A percentile compares a stretch with the other conserved stretches of the same genome.
Conservation (phyloP, 2,797 vertebrate species). For the Euphonia xanthogaster region DNA sequence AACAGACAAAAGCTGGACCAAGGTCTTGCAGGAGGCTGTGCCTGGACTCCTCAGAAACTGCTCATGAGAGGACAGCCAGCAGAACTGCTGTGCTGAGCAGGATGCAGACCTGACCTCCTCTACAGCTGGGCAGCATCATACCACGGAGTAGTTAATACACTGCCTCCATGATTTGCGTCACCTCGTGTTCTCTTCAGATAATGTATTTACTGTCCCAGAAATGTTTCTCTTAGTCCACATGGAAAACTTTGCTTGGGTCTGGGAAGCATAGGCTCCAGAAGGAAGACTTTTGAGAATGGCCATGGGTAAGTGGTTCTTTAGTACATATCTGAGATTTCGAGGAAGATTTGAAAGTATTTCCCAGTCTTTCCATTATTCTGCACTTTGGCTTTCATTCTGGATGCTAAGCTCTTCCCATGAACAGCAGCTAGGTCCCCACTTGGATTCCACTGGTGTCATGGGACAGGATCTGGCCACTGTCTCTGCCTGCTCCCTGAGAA, state of each 20-base stretch:
- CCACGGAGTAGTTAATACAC: not conserved
- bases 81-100: not conserved
- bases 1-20: not conserved
- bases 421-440: accelerated
- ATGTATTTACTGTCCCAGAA: not conserved
- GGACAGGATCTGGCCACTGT: not conserved
- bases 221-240: not conserved
- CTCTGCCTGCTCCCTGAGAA: not conserved
- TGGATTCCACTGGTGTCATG: not conserved
- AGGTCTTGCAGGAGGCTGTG: not conserved
- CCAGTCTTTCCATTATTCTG: not conserved
- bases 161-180: not conserved
- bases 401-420: not conserved
- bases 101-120: not conserved
- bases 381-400: not conserved
- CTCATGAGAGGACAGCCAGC: not conserved
- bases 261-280: not conserved
- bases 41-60: accelerated
- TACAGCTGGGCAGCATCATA: not conserved
- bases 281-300: not conserved
- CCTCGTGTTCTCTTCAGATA: not conserved
- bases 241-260: not conserved
- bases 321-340: accelerated
- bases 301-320: not conserved
- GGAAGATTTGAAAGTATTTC: not conserved